These are phyloP conservation scores for Crocodylus rhombifer DNA, from an alignment of 2,797 vertebrate genomes.

Conservation along the genomic window DNA sequence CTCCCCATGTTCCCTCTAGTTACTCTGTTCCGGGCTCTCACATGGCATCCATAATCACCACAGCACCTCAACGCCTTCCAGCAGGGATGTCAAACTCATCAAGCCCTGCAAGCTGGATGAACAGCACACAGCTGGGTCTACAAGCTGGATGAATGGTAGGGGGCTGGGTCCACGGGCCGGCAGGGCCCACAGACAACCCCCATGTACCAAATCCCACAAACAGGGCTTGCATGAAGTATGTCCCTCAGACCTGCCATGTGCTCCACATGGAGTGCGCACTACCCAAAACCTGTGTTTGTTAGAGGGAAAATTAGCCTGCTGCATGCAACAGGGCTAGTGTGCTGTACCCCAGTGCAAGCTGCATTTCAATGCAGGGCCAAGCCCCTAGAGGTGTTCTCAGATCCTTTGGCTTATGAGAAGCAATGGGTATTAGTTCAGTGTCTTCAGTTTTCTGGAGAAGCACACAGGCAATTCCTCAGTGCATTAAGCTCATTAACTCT, in stretches of 20 bases:
- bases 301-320: too few relatives aligned
- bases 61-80: fast-evolving
- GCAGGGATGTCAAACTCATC: constrained; percentile 15
- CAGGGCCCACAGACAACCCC: too few relatives aligned
- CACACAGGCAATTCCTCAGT: constrained; percentile 68
- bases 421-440: constrained; percentile 57
- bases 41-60: fast-evolving
- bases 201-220: too few relatives aligned
- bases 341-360: not conserved
- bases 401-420: constrained; percentile 32
- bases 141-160: too few relatives aligned
- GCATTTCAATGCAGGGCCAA: constrained; percentile 34
- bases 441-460: constrained; percentile 59
- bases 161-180: too few relatives aligned
- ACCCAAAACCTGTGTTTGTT: too few relatives aligned
- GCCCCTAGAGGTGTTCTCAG: constrained; percentile 48
- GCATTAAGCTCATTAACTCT: constrained; percentile 68
- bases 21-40: not conserved
- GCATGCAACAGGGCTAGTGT: not conserved
- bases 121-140: too few relatives aligned
- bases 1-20: not conserved
- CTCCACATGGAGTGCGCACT: not conserved
- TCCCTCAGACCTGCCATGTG: too few relatives aligned
- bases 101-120: not conserved
- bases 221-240: too few relatives aligned